phyloP scores from a whole-genome alignment of 2,113 vertebrate species.

The Ceyx melanurus region DNA sequence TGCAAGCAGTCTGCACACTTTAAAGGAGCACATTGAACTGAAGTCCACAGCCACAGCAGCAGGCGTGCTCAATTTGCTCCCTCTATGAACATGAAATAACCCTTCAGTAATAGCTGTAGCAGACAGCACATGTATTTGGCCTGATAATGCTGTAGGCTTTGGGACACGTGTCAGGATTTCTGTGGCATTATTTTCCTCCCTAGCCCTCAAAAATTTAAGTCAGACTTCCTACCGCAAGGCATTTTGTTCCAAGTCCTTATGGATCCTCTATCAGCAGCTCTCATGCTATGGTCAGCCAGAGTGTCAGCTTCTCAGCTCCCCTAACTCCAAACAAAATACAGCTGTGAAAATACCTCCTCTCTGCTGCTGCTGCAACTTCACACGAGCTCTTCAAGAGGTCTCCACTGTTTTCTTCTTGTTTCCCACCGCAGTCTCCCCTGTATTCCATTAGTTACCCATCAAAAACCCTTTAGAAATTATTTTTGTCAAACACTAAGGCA shows the following conservation, averaged over 20 bases:
- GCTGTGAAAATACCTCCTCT: conserved; percentile 60
- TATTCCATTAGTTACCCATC: conserved; percentile 20
- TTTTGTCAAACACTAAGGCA: background rate
- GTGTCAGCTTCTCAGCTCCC: conserved; percentile 30
- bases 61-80: background rate
- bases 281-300: conserved; percentile 9
- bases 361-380: background rate
- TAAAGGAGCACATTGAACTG: background rate
- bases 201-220: background rate
- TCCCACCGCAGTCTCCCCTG: conserved; percentile 49
- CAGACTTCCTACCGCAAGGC: conserved; percentile 18
- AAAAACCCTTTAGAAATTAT: background rate
- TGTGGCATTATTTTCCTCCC: background rate
- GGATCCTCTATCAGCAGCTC: background rate
- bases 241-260: background rate
- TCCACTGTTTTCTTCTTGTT: conserved; percentile 23
- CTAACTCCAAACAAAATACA: conserved; percentile 61
- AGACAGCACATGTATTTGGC: background rate
- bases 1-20: background rate
- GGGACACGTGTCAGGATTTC: background rate
- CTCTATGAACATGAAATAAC: background rate
- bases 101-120: fast-evolving
- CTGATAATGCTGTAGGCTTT: background rate
- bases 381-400: conserved; percentile 18
- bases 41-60: background rate